Conservation (phyloP, 1,140 invertebrate species). For the Chironomus striatipennis region DNA sequence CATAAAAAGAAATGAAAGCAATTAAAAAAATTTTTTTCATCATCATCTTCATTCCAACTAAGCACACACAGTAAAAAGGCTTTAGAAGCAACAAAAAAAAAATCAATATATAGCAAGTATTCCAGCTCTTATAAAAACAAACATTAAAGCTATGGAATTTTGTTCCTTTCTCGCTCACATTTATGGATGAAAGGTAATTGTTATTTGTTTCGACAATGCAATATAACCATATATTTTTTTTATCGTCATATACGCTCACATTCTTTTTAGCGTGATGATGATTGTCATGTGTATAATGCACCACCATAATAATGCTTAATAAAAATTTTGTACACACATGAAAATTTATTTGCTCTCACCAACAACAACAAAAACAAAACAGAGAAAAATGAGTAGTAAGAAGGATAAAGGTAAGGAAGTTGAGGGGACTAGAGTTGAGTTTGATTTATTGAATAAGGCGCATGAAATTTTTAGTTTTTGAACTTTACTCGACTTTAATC, state of each 20-base stretch:
- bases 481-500: too few relatives aligned
- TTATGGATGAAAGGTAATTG: slow-evolving; percentile 19
- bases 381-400: not conserved
- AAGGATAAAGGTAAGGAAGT: too few relatives aligned
- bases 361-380: not conserved
- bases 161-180: too few relatives aligned
- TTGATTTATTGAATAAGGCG: too few relatives aligned
- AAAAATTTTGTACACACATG: not conserved
- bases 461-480: too few relatives aligned
- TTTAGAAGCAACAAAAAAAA: too few relatives aligned
- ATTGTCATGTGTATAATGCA: not conserved
- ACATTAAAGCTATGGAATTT: not conserved
- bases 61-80: too few relatives aligned
- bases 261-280: slow-evolving; percentile 12
- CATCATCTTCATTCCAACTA: too few relatives aligned
- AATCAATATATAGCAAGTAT: too few relatives aligned
- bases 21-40: too few relatives aligned
- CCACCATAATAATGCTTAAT: not conserved
- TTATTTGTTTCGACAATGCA: not conserved
- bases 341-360: not conserved
- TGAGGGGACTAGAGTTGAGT: too few relatives aligned
- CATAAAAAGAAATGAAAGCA: too few relatives aligned
- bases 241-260: not conserved
- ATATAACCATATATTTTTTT: slow-evolving; percentile 7
- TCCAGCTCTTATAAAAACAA: not conserved